Conservation (phyloP, 2,797 vertebrate genomes). For the Podargus strigoides region DNA sequence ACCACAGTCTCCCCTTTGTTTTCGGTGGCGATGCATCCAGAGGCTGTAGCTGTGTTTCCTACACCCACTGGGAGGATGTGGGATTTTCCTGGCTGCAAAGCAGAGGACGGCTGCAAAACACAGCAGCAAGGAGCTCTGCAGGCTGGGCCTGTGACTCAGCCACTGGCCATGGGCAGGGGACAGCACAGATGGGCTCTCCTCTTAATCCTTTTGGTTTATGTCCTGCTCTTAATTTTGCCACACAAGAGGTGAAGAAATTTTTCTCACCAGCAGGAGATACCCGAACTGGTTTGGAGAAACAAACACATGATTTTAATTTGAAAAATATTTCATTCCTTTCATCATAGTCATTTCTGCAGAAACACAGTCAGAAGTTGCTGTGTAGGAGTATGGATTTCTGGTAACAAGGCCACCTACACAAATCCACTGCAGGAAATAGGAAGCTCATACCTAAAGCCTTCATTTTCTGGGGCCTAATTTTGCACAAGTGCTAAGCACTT, state of each 20-base stretch:
- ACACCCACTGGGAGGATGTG: conserved; percentile 45
- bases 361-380: conserved; percentile 66
- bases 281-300: conserved; percentile 59
- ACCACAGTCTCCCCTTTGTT: conserved; percentile 8
- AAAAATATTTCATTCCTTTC: conserved; percentile 66
- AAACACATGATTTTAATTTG: conserved; percentile 67
- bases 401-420: conserved; percentile 78
- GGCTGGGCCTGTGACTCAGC: conserved; percentile 27
- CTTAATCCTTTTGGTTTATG: not conserved
- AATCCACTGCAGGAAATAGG: conserved; percentile 68
- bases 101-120: not conserved
- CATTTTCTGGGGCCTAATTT: conserved; percentile 15
- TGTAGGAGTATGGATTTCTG: conserved; percentile 76
- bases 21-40: not conserved
- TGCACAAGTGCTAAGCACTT: not conserved
- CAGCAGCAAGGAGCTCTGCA: not conserved
- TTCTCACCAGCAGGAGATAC: not conserved
- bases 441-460: conserved; percentile 56
- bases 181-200: not conserved
- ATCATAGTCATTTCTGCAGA: conserved; percentile 80
- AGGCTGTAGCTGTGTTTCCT: not conserved
- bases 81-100: conserved; percentile 47
- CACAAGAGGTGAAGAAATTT: not conserved
- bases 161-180: not conserved
- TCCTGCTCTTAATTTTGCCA: not conserved